A percentile compares a stretch with the other conserved stretches of the same genome.
These are phyloP conservation scores for Pogonus chalceus DNA, from an alignment of 1,140 invertebrate species.

Conservation along the genomic window DNA sequence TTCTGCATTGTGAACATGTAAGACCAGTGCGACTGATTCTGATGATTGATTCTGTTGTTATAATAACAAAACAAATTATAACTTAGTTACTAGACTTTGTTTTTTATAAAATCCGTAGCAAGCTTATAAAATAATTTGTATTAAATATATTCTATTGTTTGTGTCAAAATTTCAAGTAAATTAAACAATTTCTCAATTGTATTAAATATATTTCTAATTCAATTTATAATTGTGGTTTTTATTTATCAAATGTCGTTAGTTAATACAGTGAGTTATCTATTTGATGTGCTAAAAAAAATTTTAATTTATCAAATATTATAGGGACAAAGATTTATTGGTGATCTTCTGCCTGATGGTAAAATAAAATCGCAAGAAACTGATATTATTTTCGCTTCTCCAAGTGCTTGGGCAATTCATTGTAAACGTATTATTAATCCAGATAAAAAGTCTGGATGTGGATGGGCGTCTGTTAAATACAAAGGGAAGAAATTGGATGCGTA, in stretches of 20 bases:
- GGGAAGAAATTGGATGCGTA: conserved; percentile 79
- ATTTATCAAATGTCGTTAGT: not conserved
- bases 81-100: too few relatives aligned
- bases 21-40: too few relatives aligned
- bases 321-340: conserved; percentile 83
- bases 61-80: too few relatives aligned
- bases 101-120: too few relatives aligned
- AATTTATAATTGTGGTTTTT: not conserved
- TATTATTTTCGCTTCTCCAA: conserved; percentile 80
- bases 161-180: not conserved
- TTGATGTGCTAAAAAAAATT: conserved; percentile 11
- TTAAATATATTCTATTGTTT: too few relatives aligned
- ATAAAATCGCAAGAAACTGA: conserved; percentile 81
- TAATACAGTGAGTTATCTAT: conserved; percentile 2
- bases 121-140: too few relatives aligned
- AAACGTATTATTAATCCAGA: conserved; percentile 84
- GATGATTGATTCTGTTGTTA: too few relatives aligned
- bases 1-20: too few relatives aligned
- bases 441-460: conserved; percentile 85
- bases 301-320: conserved; percentile 32
- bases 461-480: conserved; percentile 75
- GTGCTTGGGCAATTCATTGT: conserved; percentile 85
- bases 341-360: conserved; percentile 75
- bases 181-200: not conserved
- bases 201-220: not conserved